phyloP scores from a whole-genome alignment of 2,888 invertebrate genomes.

The Noctua janthe region DNA sequence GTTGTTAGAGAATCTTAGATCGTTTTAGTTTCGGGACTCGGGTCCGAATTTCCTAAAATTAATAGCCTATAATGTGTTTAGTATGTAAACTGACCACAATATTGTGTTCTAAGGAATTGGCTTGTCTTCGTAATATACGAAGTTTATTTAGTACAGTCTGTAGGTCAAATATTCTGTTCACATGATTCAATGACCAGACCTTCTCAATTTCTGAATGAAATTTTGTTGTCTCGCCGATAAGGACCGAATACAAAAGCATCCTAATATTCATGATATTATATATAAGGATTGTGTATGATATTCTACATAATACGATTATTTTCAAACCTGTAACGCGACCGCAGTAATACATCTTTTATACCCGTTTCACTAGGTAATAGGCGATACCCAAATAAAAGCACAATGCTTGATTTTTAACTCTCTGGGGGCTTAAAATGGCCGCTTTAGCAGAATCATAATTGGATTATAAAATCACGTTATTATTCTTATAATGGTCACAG shows the following conservation, averaged over 20 bases:
- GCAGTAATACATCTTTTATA: not conserved
- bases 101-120: conserved; percentile 22
- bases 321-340: not conserved
- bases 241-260: not conserved
- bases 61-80: not conserved
- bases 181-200: not conserved
- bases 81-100: conserved; percentile 9
- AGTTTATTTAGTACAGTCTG: conserved; percentile 19
- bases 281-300: not conserved
- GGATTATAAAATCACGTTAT: too few species aligned
- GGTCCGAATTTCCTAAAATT: conserved; percentile 5
- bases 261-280: not conserved
- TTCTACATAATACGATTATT: not conserved
- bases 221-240: not conserved
- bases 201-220: not conserved
- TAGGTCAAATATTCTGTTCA: not conserved
- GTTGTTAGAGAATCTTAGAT: conserved; percentile 26
- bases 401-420: not conserved
- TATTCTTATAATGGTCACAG: too few species aligned
- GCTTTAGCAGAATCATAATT: too few species aligned
- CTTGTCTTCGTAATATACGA: conserved; percentile 1
- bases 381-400: not conserved
- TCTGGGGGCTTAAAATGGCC: too few species aligned
- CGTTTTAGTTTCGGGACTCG: conserved; percentile 27
- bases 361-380: not conserved